Evolutionary conservation across 2,797 vertebrate genomes (phyloP).

Genomic region (Taenioides sp.): DNA sequence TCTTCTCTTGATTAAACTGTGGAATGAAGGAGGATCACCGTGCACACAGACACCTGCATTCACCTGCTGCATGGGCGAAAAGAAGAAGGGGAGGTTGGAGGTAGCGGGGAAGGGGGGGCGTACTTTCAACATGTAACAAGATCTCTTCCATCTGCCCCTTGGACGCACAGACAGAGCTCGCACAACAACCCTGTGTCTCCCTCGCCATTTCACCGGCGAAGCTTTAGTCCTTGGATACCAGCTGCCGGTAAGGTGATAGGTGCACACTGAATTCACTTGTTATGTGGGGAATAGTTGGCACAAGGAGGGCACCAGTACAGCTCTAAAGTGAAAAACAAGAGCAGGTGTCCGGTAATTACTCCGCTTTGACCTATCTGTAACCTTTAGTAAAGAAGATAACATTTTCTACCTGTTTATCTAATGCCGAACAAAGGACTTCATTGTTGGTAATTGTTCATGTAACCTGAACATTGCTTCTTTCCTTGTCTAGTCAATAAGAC

Average conservation of each 20-base stretch:
- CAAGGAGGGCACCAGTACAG: slow-evolving; percentile 23
- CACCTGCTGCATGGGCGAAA: slow-evolving; percentile 40
- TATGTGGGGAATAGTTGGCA: slow-evolving; percentile 31
- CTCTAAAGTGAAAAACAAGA: slow-evolving; percentile 30
- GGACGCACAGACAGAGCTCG: background rate
- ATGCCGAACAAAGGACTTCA: slow-evolving; percentile 49
- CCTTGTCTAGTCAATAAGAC: slow-evolving; percentile 34
- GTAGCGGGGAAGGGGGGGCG: background rate
- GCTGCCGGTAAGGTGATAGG: slow-evolving; percentile 71
- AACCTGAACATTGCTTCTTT: slow-evolving; percentile 40
- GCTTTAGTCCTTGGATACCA: slow-evolving; percentile 62
- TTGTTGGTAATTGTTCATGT: slow-evolving; percentile 53
- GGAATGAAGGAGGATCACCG: background rate
- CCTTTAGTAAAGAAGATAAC: slow-evolving; percentile 28
- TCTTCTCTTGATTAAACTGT: slow-evolving; percentile 42
- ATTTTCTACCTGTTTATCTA: slow-evolving; percentile 49
- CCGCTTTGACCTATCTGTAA: slow-evolving; percentile 51
- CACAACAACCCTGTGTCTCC: slow-evolving; percentile 29
- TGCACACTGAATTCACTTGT: slow-evolving; percentile 17
- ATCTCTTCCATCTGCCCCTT: slow-evolving; percentile 60
- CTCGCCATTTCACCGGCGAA: slow-evolving; percentile 34
- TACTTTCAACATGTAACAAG: slow-evolving; percentile 47
- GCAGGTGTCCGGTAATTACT: slow-evolving; percentile 64
- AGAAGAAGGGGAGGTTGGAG: no score
- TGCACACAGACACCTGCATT: slow-evolving; percentile 50